Percentiles rank a stretch among this genome's conserved stretches.
These are phyloP conservation scores for Caerostris darwini DNA, from an alignment of 1,140 invertebrate species.

Conservation along the genomic window DNA sequence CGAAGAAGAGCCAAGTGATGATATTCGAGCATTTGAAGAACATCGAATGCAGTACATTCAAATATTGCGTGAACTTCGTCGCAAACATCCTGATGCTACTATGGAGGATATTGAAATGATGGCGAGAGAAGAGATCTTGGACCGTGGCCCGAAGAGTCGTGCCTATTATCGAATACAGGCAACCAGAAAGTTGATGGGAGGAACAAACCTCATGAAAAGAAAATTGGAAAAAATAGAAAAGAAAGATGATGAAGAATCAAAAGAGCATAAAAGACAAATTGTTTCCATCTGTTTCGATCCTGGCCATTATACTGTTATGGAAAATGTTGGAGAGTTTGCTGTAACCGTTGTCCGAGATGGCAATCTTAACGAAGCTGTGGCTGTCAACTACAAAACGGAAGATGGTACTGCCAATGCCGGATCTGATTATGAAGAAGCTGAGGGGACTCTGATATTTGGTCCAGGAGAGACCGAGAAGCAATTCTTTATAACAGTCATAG, in stretches of 20 bases:
- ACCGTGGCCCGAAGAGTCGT: constrained; percentile 95
- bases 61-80: constrained; percentile 92
- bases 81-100: constrained; percentile 92
- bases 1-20: constrained; percentile 86
- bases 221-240: constrained; percentile 86
- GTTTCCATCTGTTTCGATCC: constrained; percentile 94
- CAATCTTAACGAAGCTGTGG: constrained; percentile 85
- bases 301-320: constrained; percentile 98
- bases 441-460: constrained; percentile 93
- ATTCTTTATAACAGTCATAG: constrained; percentile 96
- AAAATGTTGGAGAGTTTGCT: constrained; percentile 97
- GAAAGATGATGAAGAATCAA: constrained; percentile 81
- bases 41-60: constrained; percentile 95
- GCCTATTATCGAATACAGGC: constrained; percentile 94
- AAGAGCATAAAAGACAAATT: constrained; percentile 82
- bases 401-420: constrained; percentile 98
- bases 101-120: constrained; percentile 94
- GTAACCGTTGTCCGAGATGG: constrained; percentile 93
- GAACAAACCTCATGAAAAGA: constrained; percentile 94
- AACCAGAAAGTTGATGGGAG: constrained; percentile 96
- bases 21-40: constrained; percentile 93
- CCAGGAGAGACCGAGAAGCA: constrained; percentile 94
- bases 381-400: constrained; percentile 96
- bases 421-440: constrained; percentile 93
- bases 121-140: constrained; percentile 96